phyloP scores from a whole-genome alignment of 2,888 invertebrate species.

The Xestobium rufovillosum region DNA sequence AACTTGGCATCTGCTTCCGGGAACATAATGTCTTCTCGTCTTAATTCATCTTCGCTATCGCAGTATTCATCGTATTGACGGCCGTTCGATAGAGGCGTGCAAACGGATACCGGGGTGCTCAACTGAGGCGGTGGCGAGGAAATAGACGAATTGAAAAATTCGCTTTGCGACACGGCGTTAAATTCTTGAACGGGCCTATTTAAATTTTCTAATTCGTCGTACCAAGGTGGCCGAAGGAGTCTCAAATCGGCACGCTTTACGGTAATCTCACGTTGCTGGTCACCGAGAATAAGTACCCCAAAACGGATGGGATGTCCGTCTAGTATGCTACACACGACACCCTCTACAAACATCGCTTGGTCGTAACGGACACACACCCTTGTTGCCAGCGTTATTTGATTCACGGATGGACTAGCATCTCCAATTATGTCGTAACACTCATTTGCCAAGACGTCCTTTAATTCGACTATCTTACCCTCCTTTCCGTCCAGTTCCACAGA shows the following conservation, averaged over 20 bases:
- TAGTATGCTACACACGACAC: slow-evolving; percentile 65
- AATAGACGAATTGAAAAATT: slow-evolving; percentile 50
- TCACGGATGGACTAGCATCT: slow-evolving; percentile 83
- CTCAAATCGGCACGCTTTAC: slow-evolving; percentile 87
- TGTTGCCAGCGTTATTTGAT: slow-evolving; percentile 71
- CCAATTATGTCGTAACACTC: slow-evolving; percentile 84
- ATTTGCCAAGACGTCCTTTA: slow-evolving; percentile 68
- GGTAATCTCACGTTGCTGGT: slow-evolving; percentile 50
- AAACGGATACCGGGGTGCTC: slow-evolving; percentile 41
- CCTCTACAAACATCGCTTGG: slow-evolving; percentile 75
- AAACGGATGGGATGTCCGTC: slow-evolving; percentile 59
- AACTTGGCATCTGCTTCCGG: slow-evolving; percentile 69
- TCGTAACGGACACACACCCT: slow-evolving; percentile 73
- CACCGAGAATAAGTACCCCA: slow-evolving; percentile 52
- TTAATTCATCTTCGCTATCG: slow-evolving; percentile 85
- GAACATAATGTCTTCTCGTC: slow-evolving; percentile 79
- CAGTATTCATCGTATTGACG: slow-evolving; percentile 68
- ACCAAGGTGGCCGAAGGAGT: slow-evolving; percentile 90
- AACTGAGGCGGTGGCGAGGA: slow-evolving; percentile 51
- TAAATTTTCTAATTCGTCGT: slow-evolving; percentile 79
- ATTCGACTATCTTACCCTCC: slow-evolving; percentile 61
- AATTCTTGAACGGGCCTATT: slow-evolving; percentile 24
- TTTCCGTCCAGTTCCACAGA: slow-evolving; percentile 76
- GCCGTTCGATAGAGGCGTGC: slow-evolving; percentile 51
- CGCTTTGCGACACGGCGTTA: slow-evolving; percentile 26